Evolutionary conservation across 2,888 invertebrate species (phyloP).

Genomic region (Ganaspis brasiliensis): DNA sequence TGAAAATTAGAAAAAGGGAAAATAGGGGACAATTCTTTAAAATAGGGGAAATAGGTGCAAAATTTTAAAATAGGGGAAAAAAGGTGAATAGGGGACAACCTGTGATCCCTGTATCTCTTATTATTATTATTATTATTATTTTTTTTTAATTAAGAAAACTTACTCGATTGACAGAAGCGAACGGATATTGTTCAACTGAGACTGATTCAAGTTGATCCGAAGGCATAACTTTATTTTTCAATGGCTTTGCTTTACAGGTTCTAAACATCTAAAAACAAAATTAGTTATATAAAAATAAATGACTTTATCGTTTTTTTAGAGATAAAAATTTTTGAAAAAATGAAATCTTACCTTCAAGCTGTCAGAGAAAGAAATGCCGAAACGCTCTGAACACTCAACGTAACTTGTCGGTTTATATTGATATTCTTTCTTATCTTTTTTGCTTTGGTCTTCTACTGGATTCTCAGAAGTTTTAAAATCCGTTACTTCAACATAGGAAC

Average conservation of each 20-base stretch:
- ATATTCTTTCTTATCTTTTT: constrained; percentile 66
- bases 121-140: too few relatives aligned
- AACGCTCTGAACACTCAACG: constrained; percentile 72
- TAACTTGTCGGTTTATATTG: constrained; percentile 74
- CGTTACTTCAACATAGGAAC: constrained; percentile 37
- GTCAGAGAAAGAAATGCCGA: constrained; percentile 75
- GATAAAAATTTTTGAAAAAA: neutral
- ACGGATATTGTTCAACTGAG: constrained; percentile 75
- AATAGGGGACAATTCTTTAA: too few relatives aligned
- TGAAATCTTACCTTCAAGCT: constrained; percentile 64
- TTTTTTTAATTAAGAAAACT: constrained; percentile 47
- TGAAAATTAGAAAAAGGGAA: too few relatives aligned
- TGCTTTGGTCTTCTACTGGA: constrained; percentile 51
- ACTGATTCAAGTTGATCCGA: constrained; percentile 33
- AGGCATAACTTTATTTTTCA: constrained; percentile 23
- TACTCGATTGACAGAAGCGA: constrained; percentile 78
- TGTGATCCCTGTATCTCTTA: too few relatives aligned
- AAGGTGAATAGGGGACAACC: too few relatives aligned
- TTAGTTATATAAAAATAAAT: constrained; percentile 10
- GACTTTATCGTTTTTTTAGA: neutral
- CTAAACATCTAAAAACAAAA: constrained; percentile 18
- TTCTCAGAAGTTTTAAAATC: constrained; percentile 36
- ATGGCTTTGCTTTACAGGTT: constrained; percentile 13
- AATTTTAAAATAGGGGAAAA: too few relatives aligned
- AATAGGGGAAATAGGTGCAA: too few relatives aligned